These are phyloP conservation scores for Datnioides undecimradiatus DNA, from an alignment of 2,113 vertebrate genomes.

Conservation along the genomic window DNA sequence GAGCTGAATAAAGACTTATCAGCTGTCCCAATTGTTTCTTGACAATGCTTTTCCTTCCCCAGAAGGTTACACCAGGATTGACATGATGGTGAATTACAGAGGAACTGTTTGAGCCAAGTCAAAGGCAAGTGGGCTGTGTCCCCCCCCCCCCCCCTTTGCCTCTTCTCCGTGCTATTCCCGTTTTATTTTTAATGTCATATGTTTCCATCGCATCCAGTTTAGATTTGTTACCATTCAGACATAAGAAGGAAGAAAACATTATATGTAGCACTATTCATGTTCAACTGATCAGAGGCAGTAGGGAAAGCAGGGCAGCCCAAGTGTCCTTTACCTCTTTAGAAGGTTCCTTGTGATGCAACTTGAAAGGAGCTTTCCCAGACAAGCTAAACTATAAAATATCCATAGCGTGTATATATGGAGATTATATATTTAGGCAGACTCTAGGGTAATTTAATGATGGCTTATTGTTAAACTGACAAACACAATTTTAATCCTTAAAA, in stretches of 20 bases:
- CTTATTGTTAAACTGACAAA: too few species aligned
- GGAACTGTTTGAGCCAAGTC: constrained; percentile 9
- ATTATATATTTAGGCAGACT: too few species aligned
- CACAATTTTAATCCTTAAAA: not conserved
- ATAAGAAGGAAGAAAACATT: not conserved
- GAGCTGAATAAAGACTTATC: constrained; percentile 45
- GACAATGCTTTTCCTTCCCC: constrained; percentile 24
- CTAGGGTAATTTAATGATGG: too few species aligned
- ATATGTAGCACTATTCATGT: not conserved
- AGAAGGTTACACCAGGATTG: constrained; percentile 47
- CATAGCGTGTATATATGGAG: too few species aligned
- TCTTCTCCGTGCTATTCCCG: not conserved
- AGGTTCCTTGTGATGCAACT: too few species aligned
- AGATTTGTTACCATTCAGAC: not conserved
- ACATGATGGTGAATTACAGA: constrained; percentile 50
- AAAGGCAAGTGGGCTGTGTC: not conserved
- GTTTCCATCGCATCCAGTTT: not conserved
- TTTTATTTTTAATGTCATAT: not conserved
- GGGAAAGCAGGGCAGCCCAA: too few species aligned
- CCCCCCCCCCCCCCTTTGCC: not conserved
- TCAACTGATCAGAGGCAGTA: not conserved
- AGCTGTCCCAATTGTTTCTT: constrained; percentile 56
- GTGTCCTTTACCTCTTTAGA: too few species aligned
- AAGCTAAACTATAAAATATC: too few species aligned
- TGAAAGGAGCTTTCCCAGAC: not conserved